Percentiles rank a stretch among this genome's conserved stretches.
Conservation (phyloP, 2,113 vertebrate species). For the Oncorhynchus clarkii region DNA sequence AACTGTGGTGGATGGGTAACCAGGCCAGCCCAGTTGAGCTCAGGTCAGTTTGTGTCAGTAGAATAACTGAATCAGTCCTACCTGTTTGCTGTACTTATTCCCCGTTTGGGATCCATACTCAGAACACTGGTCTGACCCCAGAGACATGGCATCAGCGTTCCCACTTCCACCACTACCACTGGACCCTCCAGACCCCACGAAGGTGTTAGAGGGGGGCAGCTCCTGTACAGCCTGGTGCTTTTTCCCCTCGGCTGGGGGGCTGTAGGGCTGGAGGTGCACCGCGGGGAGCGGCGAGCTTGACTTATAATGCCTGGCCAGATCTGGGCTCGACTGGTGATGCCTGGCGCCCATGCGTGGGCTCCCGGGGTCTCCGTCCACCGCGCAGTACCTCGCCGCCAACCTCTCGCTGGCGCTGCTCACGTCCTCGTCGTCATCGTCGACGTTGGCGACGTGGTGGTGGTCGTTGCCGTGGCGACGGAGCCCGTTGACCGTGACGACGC, state of each 20-base stretch:
- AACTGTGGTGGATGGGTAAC: no score
- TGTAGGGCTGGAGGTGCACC: constrained; percentile 93
- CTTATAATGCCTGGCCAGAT: constrained; percentile 95
- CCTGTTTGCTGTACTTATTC: constrained; percentile 99
- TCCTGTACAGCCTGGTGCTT: constrained; percentile 98
- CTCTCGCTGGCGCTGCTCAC: constrained; percentile 89
- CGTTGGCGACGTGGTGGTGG: constrained; percentile 56
- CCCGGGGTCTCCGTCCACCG: constrained; percentile 84
- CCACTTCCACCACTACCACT: constrained; percentile 61
- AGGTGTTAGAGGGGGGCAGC: constrained; percentile 96
- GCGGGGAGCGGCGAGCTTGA: constrained; percentile 94
- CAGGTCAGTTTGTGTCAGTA: no score
- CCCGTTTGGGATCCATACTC: constrained; percentile 95
- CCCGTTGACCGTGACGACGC: constrained; percentile 74
- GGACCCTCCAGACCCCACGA: constrained; percentile 87
- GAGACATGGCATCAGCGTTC: constrained; percentile 90
- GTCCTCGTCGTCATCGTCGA: constrained; percentile 71
- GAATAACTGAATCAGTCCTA: constrained; percentile 63
- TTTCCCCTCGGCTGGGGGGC: constrained; percentile 89
- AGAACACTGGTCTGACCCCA: constrained; percentile 95
- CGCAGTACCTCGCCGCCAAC: constrained; percentile 89
- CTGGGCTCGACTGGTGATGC: constrained; percentile 88
- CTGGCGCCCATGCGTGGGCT: constrained; percentile 86
- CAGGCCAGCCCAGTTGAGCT: no score
- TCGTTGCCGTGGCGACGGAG: constrained; percentile 64